Evolutionary conservation across 2,113 vertebrate genomes (phyloP), one percentile per base, ranked within the genome.

Genomic region (Lagopus muta): DNA sequence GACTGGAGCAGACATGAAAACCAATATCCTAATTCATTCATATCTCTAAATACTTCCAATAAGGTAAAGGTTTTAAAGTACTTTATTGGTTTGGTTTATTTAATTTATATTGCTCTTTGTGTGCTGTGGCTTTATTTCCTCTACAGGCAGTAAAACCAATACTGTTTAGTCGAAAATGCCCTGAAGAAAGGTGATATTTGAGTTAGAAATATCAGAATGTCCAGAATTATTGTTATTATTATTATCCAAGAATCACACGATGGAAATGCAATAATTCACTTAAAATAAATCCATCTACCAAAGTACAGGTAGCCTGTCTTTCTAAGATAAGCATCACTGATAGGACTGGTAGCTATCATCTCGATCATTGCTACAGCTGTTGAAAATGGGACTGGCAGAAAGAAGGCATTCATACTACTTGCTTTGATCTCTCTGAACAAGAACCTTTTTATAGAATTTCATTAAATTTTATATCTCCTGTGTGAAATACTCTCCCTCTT

Each of bases 11-110:
- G 82, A 86, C 71, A 91, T 64, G 55, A 85, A 89, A 92, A 73
- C 86, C 95, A 95, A 93, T 93, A 89, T 74, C 89, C 89, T 95
- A 91, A 95, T 95, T 95, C 71, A 64, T 97, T 86, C 92, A 72
- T 86, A 80, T 77, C 72, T 79, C 75, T 95, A 93, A 93, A 82
- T 94, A 91, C 78, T 95, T 90, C 90, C 82, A 95, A 82, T 48
- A 74, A 94, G 66, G 90, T 42, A 92, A 86, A 86, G 66, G 48
- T 8, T 93, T 96, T 73, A 90, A 88, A 88, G 76, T 54, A 84
- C 58, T 97, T 93, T 88, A 94, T 94, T 95, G 93, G 76, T 88
- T 90, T 0, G 0, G 30, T 76, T 94, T 94, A 86, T 95, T 93
- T 92, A 88, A 93, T 96, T 88, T 93, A 82, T 7, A 66, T 92